Conservation (phyloP, 2,797 vertebrate genomes). For the Rhinella marina region DNA sequence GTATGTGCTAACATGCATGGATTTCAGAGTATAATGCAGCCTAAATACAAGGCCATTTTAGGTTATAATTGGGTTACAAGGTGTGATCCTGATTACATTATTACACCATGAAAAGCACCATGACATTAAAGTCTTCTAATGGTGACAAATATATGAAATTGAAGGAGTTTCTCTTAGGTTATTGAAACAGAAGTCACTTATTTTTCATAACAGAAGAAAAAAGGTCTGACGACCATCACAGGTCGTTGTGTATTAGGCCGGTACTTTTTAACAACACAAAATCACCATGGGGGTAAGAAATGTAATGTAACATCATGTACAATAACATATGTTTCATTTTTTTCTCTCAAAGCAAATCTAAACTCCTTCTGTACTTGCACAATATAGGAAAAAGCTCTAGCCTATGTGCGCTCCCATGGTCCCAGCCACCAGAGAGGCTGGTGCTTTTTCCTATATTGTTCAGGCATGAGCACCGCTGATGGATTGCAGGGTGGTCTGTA, state of each 20-base stretch:
- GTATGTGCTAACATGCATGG: slow-evolving; percentile 57
- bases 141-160: slow-evolving; percentile 52
- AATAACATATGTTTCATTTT: neutral
- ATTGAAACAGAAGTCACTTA: slow-evolving; percentile 33
- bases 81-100: slow-evolving; percentile 57
- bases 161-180: slow-evolving; percentile 39
- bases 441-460: no score
- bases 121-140: slow-evolving; percentile 61
- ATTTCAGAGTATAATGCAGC: slow-evolving; percentile 54
- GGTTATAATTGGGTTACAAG: slow-evolving; percentile 60
- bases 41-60: slow-evolving; percentile 56
- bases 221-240: neutral
- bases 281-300: neutral
- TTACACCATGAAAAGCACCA: slow-evolving; percentile 52
- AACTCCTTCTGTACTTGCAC: neutral
- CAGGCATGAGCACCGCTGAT: no score
- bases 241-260: neutral
- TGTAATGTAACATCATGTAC: neutral
- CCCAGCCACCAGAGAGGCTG: no score
- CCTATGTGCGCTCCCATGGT: no score
- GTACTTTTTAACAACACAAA: neutral
- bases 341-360: neutral
- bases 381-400: no score
- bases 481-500: no score
- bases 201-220: slow-evolving; percentile 15